phyloP scores from a whole-genome alignment of 2,113 vertebrate genomes.

The Pelecanus crispus region DNA sequence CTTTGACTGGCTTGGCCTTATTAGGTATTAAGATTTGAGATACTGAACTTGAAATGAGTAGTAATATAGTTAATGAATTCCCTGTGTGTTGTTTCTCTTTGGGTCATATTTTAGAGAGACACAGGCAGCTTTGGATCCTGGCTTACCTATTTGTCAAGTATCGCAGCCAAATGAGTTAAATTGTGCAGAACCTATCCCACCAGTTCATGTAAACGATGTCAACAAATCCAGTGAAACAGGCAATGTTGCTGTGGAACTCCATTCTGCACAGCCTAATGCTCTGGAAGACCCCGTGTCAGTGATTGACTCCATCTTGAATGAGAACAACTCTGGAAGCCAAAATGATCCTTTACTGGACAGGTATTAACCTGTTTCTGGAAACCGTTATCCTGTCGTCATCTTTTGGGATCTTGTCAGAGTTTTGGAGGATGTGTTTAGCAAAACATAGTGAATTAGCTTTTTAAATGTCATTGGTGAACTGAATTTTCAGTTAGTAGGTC shows the following conservation, averaged over 20 bases:
- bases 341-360: constrained; percentile 51
- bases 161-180: neutral
- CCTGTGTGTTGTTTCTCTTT: neutral
- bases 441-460: neutral
- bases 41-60: neutral
- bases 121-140: neutral
- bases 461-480: neutral
- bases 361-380: neutral
- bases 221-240: neutral
- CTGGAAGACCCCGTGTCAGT: constrained; percentile 50
- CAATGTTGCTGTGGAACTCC: constrained; percentile 15
- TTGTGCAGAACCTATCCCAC: neutral
- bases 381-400: accelerated
- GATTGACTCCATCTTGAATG: constrained; percentile 59
- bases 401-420: neutral
- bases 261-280: neutral
- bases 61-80: neutral
- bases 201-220: neutral
- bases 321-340: constrained; percentile 25
- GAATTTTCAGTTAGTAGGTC: neutral
- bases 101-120: constrained; percentile 23
- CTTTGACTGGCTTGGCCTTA: neutral
- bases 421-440: neutral
- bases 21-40: neutral
- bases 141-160: neutral